A percentile compares a stretch with the other conserved stretches of the same genome.
These are phyloP conservation scores for Amaurobius ferox DNA, from an alignment of 2,888 invertebrate genomes.

Conservation along the genomic window DNA sequence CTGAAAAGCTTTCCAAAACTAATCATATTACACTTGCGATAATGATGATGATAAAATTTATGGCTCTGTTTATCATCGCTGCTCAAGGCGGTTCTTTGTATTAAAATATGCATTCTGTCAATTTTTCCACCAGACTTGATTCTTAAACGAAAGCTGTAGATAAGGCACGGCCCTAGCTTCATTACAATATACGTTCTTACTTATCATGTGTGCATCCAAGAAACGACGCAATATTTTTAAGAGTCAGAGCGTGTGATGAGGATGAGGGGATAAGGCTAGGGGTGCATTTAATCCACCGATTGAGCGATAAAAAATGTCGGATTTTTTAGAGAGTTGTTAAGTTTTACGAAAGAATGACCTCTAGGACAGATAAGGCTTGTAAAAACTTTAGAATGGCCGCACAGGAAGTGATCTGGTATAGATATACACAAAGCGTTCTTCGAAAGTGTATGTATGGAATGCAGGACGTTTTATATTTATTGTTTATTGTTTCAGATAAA, in stretches of 20 bases:
- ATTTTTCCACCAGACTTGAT: slow-evolving; percentile 64
- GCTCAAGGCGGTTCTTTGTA: slow-evolving; percentile 66
- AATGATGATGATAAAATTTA: slow-evolving; percentile 72
- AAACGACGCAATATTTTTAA: slow-evolving; percentile 37
- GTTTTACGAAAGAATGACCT: slow-evolving; percentile 36
- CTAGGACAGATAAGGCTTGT: slow-evolving; percentile 28
- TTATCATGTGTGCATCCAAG: slow-evolving; percentile 40
- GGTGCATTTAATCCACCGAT: slow-evolving; percentile 18
- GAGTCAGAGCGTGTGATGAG: slow-evolving; percentile 23
- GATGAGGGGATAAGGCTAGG: slow-evolving; percentile 26
- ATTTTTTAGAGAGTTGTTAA: slow-evolving; percentile 10
- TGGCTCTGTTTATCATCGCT: slow-evolving; percentile 70
- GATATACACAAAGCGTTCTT: too few relatives aligned
- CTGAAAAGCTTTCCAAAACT: slow-evolving; percentile 64
- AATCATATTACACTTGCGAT: slow-evolving; percentile 71
- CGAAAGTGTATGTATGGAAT: too few relatives aligned
- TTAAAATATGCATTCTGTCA: slow-evolving; percentile 69
- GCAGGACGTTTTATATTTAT: too few relatives aligned
- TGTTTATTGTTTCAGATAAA: too few relatives aligned
- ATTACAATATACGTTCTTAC: slow-evolving; percentile 53
- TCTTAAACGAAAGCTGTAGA: slow-evolving; percentile 54
- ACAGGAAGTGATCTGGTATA: background rate
- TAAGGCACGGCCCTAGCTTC: slow-evolving; percentile 43
- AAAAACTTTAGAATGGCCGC: background rate
- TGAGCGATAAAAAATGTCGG: background rate